Evolutionary conservation across 2,113 vertebrate species (phyloP).

Genomic region (Ptilonorhynchus violaceus): DNA sequence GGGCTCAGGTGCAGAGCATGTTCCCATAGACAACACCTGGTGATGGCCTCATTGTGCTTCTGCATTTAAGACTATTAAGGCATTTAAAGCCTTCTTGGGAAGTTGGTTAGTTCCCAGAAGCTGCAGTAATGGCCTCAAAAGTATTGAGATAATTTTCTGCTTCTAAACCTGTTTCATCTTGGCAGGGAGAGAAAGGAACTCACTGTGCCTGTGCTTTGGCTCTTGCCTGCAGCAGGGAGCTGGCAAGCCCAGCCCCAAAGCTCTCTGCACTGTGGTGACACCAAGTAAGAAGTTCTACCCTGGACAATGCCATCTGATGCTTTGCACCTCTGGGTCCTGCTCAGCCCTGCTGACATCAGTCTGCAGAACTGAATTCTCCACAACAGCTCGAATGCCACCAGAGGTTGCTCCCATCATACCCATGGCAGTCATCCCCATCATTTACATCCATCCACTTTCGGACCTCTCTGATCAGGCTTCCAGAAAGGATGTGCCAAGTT

Average conservation of each 20-base stretch:
- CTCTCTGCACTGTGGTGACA: background rate
- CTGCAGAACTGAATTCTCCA: background rate
- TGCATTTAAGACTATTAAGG: background rate
- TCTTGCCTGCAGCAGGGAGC: background rate
- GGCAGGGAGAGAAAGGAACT: background rate
- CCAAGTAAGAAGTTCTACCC: background rate
- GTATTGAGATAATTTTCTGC: background rate
- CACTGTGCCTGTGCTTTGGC: background rate
- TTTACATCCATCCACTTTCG: background rate
- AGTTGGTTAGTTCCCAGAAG: background rate
- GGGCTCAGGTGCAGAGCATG: background rate
- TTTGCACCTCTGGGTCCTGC: background rate
- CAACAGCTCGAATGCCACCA: rapidly evolving
- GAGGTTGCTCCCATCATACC: rapidly evolving
- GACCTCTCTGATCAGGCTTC: background rate
- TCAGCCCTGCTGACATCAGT: rapidly evolving
- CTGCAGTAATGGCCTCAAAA: background rate
- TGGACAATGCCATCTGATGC: background rate
- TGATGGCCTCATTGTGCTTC: background rate
- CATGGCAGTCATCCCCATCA: background rate
- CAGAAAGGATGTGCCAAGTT: background rate
- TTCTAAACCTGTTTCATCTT: background rate
- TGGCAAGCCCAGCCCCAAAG: background rate
- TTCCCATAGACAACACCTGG: background rate
- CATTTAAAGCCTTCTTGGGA: background rate